Evolutionary conservation across 2,797 vertebrate genomes (phyloP), one percentile per base, ranked within the genome.

Genomic region (Poecilia velifera): DNA sequence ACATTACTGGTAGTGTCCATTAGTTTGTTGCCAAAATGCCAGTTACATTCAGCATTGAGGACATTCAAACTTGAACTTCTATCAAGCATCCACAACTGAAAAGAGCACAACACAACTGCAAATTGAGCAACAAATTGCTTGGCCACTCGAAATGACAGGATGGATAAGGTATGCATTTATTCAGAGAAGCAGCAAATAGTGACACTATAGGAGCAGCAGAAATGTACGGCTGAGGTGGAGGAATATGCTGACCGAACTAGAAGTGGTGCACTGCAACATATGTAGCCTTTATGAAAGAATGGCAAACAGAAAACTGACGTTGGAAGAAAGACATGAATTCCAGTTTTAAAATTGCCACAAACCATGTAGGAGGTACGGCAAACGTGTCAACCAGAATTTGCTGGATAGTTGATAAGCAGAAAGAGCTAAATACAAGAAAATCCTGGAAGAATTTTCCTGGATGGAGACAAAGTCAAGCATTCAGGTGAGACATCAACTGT

Each of bases 1-100:
- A 57, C 20, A 72, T 34, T 36, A 0, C 75, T 73, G 70, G 79
- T 3, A 79, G 12, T 73, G 39, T 49, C 49, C 72, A n/a, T 64
- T 49, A 41, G 4, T 34, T 76, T 80, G 41, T 62, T 4, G 10
- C 71, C 25, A 46, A 45, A 28, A 9, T n/a, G 79, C 39, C n/a
- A 41, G 55, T 18, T 16, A 53, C 45, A 80, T 47, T 72, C n/a
- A 41, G 22, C 16, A 71, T 20, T 9, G 22, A 7, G 72, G 16
- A 34, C 10, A 18, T 49, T 47, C n/a, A 34, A 49, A 34, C 73
- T 20, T 1, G 12, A 73, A 34, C 53, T 28, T 7, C 12, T n/a
- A 13, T 20, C 5, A 9, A 14, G 66, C 2, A 45, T 9, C 16
- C 28, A 73, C 22, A 22, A 36, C 36, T 41, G 9, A 72, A 34